These are phyloP conservation scores for Crambe crambe DNA, from an alignment of 37 sponge, comb jelly and placozoan genomes.

Conservation along the genomic window DNA sequence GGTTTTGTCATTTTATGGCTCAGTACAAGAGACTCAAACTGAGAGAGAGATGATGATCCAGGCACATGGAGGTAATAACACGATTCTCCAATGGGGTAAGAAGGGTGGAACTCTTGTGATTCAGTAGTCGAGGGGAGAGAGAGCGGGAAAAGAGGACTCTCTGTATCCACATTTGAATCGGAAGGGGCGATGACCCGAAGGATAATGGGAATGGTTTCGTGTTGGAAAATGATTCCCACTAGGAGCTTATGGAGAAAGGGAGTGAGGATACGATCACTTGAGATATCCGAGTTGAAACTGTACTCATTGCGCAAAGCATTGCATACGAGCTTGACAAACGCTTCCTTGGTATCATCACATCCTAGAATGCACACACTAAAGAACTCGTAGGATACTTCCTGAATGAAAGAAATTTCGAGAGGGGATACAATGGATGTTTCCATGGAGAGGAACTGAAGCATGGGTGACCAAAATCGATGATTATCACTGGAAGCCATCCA, in stretches of 20 bases:
- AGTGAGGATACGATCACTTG: slow-evolving; percentile 28
- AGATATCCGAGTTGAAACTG: neutral
- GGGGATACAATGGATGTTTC: neutral
- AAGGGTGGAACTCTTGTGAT: slow-evolving; percentile 63
- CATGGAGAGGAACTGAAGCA: slow-evolving; percentile 34
- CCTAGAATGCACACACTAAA: slow-evolving; percentile 36
- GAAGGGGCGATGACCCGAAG: slow-evolving; percentile 2
- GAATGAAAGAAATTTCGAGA: slow-evolving; percentile 22
- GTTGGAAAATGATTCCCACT: slow-evolving; percentile 45
- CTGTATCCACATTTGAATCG: neutral
- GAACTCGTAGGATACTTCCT: slow-evolving; percentile 57
- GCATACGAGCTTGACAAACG: slow-evolving; percentile 42
- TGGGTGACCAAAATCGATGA: slow-evolving; percentile 27
- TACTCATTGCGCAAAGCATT: slow-evolving; percentile 21
- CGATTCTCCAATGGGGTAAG: slow-evolving; percentile 20
- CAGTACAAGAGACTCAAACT: neutral
- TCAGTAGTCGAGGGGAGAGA: slow-evolving; percentile 50
- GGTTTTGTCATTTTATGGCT: neutral
- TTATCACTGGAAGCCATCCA: slow-evolving; percentile 30
- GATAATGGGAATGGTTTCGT: slow-evolving; percentile 50
- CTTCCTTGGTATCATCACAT: slow-evolving; percentile 34
- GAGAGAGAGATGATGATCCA: neutral
- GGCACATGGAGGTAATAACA: slow-evolving; percentile 16
- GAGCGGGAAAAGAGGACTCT: neutral
- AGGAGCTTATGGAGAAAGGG: slow-evolving; percentile 60